phyloP scores from a whole-genome alignment of 2,888 invertebrate species.

The Thera obeliscata region DNA sequence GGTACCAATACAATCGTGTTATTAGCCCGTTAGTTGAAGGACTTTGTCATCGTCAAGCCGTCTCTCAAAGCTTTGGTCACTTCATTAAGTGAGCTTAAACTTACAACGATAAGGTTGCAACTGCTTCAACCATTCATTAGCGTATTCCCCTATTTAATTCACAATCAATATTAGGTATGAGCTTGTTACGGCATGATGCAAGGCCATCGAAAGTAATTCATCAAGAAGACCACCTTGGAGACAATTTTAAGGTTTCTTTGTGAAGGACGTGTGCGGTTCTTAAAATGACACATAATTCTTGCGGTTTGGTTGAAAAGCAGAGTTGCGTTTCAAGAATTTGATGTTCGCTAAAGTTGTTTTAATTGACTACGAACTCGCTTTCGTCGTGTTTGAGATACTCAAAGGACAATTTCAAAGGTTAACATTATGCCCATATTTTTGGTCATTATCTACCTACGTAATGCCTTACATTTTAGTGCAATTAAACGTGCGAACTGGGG shows the following conservation, averaged over 20 bases:
- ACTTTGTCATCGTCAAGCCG: conserved; percentile 30
- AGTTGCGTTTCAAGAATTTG: conserved; percentile 44
- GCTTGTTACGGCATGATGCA: conserved; percentile 47
- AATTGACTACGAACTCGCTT: conserved; percentile 41
- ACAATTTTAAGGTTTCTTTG: conserved; percentile 66
- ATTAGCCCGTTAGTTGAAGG: conserved; percentile 26
- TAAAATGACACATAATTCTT: conserved; percentile 41
- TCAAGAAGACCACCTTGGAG: conserved; percentile 64
- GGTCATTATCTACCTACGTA: conserved; percentile 33
- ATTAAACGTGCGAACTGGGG: conserved; percentile 45
- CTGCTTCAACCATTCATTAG: conserved; percentile 37
- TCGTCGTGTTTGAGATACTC: conserved; percentile 41
- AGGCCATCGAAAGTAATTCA: conserved; percentile 71
- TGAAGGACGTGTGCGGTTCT: conserved; percentile 49
- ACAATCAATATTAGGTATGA: conserved; percentile 45
- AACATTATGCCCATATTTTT: conserved; percentile 37
- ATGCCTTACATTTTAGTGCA: conserved; percentile 26
- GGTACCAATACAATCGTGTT: conserved; percentile 36
- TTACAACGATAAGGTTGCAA: conserved; percentile 24
- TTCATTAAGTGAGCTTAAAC: neutral
- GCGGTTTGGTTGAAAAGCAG: conserved; percentile 44
- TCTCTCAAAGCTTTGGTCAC: conserved; percentile 10
- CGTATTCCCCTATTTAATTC: conserved; percentile 54
- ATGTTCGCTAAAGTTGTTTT: conserved; percentile 38
- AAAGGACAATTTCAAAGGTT: conserved; percentile 40